Evolutionary conservation across 2,113 vertebrate genomes (phyloP).

Genomic region (Nyctereutes procyonoides): DNA sequence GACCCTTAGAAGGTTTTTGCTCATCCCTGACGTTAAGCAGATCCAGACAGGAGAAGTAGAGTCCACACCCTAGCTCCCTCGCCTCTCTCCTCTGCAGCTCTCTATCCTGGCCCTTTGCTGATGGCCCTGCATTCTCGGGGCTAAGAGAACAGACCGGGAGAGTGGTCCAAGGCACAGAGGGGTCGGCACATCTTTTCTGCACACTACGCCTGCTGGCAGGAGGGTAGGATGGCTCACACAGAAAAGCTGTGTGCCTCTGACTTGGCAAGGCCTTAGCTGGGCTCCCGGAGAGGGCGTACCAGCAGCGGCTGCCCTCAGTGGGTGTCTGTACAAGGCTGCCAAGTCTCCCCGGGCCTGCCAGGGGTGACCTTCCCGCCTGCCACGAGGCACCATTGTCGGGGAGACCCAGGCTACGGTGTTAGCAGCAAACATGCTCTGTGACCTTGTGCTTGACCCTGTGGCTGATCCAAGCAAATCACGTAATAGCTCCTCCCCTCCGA

Average conservation of each 20-base stretch:
- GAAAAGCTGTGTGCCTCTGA: not conserved
- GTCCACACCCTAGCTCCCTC: fast-evolving
- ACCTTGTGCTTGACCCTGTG: not conserved
- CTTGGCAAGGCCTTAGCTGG: not conserved
- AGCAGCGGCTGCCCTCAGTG: too few species aligned
- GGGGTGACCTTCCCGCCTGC: not conserved
- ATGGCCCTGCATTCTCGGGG: not conserved
- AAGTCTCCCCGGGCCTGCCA: not conserved
- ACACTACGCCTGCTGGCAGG: not conserved
- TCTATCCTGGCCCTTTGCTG: not conserved
- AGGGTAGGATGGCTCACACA: not conserved
- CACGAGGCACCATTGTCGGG: not conserved
- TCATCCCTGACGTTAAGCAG: not conserved
- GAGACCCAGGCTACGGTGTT: not conserved
- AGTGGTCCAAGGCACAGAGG: not conserved
- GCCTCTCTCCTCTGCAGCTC: not conserved
- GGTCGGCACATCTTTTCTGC: not conserved
- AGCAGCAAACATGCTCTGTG: not conserved
- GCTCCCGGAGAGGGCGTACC: not conserved
- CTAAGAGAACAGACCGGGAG: not conserved
- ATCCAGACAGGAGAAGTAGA: not conserved
- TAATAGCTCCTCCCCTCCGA: not conserved
- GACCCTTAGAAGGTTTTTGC: not conserved
- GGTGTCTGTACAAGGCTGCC: not conserved
- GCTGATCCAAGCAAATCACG: not conserved